These are phyloP conservation scores for Drosophila falleni DNA, from an alignment of 2,888 invertebrate species.

Conservation along the genomic window DNA sequence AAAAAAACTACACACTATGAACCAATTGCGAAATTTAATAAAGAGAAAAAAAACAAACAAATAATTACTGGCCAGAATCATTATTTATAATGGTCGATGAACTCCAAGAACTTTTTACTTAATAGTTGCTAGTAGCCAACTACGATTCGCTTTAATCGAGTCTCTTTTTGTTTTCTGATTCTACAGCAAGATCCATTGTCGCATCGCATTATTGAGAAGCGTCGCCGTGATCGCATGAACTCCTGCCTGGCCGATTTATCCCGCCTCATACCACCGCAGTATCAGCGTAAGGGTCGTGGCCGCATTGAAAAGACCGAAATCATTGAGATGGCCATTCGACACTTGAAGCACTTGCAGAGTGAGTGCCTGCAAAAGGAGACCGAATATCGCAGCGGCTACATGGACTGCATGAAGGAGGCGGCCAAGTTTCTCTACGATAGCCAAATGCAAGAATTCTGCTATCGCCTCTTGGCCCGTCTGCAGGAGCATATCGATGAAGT, in stretches of 20 bases:
- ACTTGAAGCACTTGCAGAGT: constrained; percentile 95
- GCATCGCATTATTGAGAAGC: constrained; percentile 98
- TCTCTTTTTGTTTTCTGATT: constrained; percentile 4
- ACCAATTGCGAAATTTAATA: constrained; percentile 28
- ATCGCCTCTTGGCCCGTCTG: constrained; percentile 92
- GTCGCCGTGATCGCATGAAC: constrained; percentile 98
- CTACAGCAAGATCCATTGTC: constrained; percentile 96
- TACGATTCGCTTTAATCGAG: constrained; percentile 19
- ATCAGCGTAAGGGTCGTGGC: constrained; percentile 97
- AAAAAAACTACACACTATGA: constrained; percentile 29
- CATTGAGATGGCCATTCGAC: constrained; percentile 98
- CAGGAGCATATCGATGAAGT: constrained; percentile 92
- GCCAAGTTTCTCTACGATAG: constrained; percentile 95
- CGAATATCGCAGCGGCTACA: constrained; percentile 93
- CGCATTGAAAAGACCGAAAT: constrained; percentile 99
- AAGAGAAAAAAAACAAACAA: constrained; percentile 13
- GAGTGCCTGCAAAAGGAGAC: constrained; percentile 85
- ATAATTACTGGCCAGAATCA: constrained; percentile 46
- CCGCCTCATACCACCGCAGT: constrained; percentile 95
- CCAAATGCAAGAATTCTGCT: constrained; percentile 93
- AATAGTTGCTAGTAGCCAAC: constrained; percentile 9
- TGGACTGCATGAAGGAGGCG: constrained; percentile 95
- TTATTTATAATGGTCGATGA: constrained; percentile 52
- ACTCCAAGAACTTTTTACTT: constrained; percentile 50
- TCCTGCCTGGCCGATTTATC: constrained; percentile 97